A percentile compares a stretch with the other conserved stretches of the same genome.
Conservation (phyloP, 2,888 invertebrate genomes). For the Aphidius colemani region DNA sequence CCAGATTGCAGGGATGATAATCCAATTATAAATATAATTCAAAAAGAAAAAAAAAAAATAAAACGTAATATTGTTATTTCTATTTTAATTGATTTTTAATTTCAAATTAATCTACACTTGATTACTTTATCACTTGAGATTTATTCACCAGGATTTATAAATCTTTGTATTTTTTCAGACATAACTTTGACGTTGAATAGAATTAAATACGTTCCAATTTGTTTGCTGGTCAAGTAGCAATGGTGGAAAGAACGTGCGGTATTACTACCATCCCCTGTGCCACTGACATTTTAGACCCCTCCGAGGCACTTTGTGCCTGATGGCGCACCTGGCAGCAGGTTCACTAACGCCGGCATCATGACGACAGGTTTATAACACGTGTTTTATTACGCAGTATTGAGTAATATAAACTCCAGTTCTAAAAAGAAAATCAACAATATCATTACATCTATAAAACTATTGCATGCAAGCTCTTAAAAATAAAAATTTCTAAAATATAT, state of each 20-base stretch:
- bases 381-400: background rate
- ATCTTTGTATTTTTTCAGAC: background rate
- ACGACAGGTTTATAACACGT: conserved; percentile 26
- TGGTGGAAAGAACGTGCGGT: conserved; percentile 30
- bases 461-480: background rate
- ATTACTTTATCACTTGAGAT: background rate
- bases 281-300: conserved; percentile 34
- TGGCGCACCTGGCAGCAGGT: conserved; percentile 30
- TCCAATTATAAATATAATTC: too few relatives aligned
- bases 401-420: background rate
- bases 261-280: conserved; percentile 37
- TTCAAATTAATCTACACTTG: too few relatives aligned
- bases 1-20: conserved; percentile 1
- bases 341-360: conserved; percentile 29
- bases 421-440: background rate
- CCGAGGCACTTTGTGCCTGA: conserved; percentile 25
- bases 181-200: conserved; percentile 1
- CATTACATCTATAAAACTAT: background rate
- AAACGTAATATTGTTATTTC: too few relatives aligned
- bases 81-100: too few relatives aligned
- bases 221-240: background rate
- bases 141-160: background rate
- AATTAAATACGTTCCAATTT: conserved; percentile 6
- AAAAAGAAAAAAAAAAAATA: too few relatives aligned
- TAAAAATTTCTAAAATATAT: background rate